phyloP scores from a whole-genome alignment of 1,140 invertebrate genomes.

The Aphelinus atriplicis region DNA sequence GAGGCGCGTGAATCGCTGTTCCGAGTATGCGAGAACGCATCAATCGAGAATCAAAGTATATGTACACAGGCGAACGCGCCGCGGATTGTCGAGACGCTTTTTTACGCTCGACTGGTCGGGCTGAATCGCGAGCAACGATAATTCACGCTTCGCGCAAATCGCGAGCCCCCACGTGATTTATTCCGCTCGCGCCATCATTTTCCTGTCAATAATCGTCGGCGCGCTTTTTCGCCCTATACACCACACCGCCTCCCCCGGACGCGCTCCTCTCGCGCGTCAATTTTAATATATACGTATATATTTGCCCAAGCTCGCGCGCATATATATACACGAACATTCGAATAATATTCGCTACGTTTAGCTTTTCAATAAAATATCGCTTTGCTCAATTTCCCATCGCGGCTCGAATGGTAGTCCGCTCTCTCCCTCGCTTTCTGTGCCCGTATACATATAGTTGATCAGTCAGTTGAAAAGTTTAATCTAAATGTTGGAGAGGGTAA shows the following conservation, averaged over 20 bases:
- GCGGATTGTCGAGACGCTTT: conserved; percentile 3
- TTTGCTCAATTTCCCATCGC: conserved; percentile 7
- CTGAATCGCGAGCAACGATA: conserved; percentile 13
- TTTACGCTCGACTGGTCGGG: conserved; percentile 13
- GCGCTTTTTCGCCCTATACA: not conserved
- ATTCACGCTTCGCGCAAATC: conserved; percentile 29
- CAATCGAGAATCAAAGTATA: too few species aligned
- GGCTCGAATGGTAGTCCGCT: not conserved
- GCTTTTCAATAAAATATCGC: conserved; percentile 32
- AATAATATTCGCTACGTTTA: not conserved
- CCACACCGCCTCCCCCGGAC: not conserved
- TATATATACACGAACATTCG: conserved; percentile 1
- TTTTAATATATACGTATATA: conserved; percentile 1
- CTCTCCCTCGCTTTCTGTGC: too few species aligned
- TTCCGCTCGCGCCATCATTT: conserved; percentile 35
- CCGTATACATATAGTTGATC: not conserved
- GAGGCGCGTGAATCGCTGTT: too few species aligned
- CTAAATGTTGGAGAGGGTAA: too few species aligned
- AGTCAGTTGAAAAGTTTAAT: conserved; percentile 11
- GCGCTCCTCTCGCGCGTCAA: too few species aligned
- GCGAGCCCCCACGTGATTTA: conserved; percentile 24
- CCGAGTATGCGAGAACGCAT: too few species aligned
- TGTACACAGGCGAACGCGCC: too few species aligned
- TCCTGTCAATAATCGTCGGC: conserved; percentile 29
- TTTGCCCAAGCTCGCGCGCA: not conserved